Evolutionary conservation across 2,113 vertebrate species (phyloP), one percentile per base, ranked within the genome.

Genomic region (Rhipidura dahli): DNA sequence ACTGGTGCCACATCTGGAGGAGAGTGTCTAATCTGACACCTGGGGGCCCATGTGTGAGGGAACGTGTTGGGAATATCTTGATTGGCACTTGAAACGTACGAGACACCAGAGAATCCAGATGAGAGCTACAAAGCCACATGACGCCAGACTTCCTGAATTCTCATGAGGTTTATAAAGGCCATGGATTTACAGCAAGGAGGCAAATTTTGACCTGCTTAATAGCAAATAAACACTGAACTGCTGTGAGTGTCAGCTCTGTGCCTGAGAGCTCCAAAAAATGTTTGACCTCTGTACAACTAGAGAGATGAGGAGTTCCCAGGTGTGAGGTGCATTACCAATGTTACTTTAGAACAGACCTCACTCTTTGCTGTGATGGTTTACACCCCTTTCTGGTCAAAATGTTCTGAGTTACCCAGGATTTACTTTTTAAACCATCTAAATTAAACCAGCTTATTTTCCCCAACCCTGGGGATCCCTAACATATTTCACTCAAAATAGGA

Each of bases 71-170:
- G 23, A 78, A 65, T 69, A 13, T 21, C 21, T 50, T 65, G 37
- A 21, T 0, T 63, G 39, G 16, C 28, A 24, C 35, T 39, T 47
- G 28, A 63, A 91, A 75, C 3, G 6, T 30, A 15, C 0, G 0
- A 63, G 23, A 75, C 47, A 73, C 11, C 4, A 24, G 47, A 39
- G 47, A 94, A 83, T 50, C 23, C 23, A 59, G 35, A 15, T 39
- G 33, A 47, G 15, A 37, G 3, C 14, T 57, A 35, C 30, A 66
- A 59, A 81, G 12, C 18, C 12, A 4, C 21, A 7, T 31, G 23
- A 53, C 0, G 0, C 18, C 47, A 61, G 51, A 66, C 18, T 84
- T 81, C 35, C 30, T 70, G 78, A 59, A 35, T 59, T 81, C 44
- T 87, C 27, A 10, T 71, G 44, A 65, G 27, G 24, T 45, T 86